Conservation (phyloP, 2,113 vertebrate genomes). For the Oncorhynchus masou region DNA sequence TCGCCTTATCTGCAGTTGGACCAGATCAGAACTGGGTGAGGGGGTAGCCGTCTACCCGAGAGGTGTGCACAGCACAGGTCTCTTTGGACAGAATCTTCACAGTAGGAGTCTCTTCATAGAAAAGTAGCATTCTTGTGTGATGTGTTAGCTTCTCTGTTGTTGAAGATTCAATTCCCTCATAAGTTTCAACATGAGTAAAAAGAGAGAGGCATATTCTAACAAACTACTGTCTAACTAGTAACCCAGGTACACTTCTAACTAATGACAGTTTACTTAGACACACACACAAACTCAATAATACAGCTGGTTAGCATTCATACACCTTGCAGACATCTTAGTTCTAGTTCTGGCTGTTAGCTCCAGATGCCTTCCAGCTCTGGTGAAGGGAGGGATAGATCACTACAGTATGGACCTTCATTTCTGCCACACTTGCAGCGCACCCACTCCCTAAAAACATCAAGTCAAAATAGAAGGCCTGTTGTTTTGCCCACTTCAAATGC, state of each 20-base stretch:
- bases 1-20: not conserved
- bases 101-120: conserved; percentile 26
- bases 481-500: not conserved
- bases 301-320: too few relatives aligned
- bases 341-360: not conserved
- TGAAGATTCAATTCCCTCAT: not conserved
- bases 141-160: not conserved
- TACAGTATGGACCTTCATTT: not conserved
- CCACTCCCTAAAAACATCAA: not conserved
- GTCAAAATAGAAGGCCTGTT: not conserved
- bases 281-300: too few relatives aligned
- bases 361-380: not conserved
- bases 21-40: not conserved
- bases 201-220: not conserved
- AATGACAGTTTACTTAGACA: too few relatives aligned
- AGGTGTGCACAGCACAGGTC: conserved; percentile 1
- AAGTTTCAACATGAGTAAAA: not conserved
- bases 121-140: not conserved
- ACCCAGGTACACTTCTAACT: not conserved
- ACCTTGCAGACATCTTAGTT: not conserved
- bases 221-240: not conserved
- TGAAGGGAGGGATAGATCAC: not conserved
- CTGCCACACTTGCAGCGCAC: not conserved
- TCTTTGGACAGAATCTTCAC: conserved; percentile 42
- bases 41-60: not conserved